Conservation (phyloP, 2,797 vertebrate genomes). For the Oophaga sylvatica region DNA sequence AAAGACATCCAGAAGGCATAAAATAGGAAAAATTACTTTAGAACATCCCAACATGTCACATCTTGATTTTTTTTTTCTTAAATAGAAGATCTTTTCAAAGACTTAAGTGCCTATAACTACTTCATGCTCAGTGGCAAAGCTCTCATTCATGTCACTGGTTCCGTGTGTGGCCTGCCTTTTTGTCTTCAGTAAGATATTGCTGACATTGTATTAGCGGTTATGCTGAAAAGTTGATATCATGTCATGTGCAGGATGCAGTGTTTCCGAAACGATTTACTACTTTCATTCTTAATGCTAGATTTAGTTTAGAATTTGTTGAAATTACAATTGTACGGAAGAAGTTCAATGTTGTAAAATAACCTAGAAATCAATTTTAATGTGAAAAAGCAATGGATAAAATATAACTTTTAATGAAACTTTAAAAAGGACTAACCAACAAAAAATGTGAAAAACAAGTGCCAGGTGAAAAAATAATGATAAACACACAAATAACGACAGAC, state of each 20-base stretch:
- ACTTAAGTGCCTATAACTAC: slow-evolving; percentile 40
- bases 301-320: too few relatives aligned
- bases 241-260: background rate
- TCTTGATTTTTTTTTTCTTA: slow-evolving; percentile 28
- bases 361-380: background rate
- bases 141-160: slow-evolving; percentile 48
- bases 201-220: slow-evolving; percentile 29
- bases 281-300: background rate
- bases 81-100: slow-evolving; percentile 37
- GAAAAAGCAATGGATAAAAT: too few relatives aligned
- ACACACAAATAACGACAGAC: too few relatives aligned
- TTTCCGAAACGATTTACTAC: slow-evolving; percentile 1
- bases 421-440: too few relatives aligned
- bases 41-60: slow-evolving; percentile 20
- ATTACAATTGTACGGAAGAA: too few relatives aligned
- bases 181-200: slow-evolving; percentile 24
- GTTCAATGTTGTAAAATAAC: background rate
- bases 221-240: background rate
- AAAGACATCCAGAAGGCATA: background rate
- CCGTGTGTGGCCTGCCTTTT: slow-evolving; percentile 37
- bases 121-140: slow-evolving; percentile 56
- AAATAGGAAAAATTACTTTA: slow-evolving; percentile 10
- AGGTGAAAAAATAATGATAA: too few relatives aligned
- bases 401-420: too few relatives aligned
- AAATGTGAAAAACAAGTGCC: too few relatives aligned